Evolutionary conservation across 2,113 vertebrate genomes (phyloP), one percentile per base, ranked within the genome.

Genomic region (Gnathochromis pfefferi): DNA sequence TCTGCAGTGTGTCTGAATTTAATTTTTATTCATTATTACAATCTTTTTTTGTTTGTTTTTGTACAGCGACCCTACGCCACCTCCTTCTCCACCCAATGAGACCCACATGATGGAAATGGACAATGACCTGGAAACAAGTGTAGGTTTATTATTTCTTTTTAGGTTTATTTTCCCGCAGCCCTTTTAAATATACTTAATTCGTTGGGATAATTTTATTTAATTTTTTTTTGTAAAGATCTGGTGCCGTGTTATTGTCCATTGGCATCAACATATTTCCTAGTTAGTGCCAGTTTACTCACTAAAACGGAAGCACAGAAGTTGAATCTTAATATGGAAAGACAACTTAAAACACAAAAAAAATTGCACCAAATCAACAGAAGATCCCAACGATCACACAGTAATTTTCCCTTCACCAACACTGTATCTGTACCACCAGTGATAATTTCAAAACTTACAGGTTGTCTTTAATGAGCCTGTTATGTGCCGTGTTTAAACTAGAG

Each of bases 1-100:
- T 40, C 63, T 23, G n/a, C 35, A 70, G 35, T 14, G 63, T 70
- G 1, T 2, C 4, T 21, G 57, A 6, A 60, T 60, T 60, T 3
- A 60, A 60, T 33, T 60, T 60, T 60, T 1, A 21, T 13, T 65
- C 10, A 65, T 38, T 1, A 13, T 38, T 38, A 38, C 8, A 21
- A 38, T 65, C 19, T 21, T 38, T 2, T 42, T 45, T 26, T 28
- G 5, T 3, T 0, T 31, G 10, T 23, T 2, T 38, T 26, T 6
- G 31, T 14, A 26, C 88, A 94, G 91, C 1, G 7, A 38, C 7
- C 88, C 85, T 1, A 86, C 89, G 0, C 90, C 92, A 16, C 92
- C 91, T 68, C 47, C 90, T 1, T 94, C 93, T 54, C 93, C 94
- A 19, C 89, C 81, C 3, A 21, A 1, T 11, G 65, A 89, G 9